These are phyloP conservation scores for Sebastes iracundus DNA, from an alignment of 2,797 vertebrate genomes.

Conservation along the genomic window DNA sequence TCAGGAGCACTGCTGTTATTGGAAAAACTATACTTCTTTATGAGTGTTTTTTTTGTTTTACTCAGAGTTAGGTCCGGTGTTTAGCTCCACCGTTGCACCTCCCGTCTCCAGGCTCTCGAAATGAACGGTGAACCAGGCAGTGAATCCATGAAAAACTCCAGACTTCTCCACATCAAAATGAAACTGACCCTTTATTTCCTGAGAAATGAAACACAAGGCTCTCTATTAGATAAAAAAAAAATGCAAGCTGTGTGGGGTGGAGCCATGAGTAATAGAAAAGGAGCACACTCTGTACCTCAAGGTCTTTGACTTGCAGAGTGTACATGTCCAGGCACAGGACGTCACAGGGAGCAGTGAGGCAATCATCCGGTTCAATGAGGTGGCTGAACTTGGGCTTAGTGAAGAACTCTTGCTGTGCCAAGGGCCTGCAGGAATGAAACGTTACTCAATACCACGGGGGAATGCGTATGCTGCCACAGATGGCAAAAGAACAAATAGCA, in stretches of 20 bases:
- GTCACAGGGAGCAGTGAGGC: constrained; percentile 75
- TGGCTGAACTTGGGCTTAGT: constrained; percentile 87
- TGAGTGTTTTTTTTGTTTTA: constrained; percentile 39
- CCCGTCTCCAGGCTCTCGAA: constrained; percentile 81
- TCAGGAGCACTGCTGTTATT: neutral
- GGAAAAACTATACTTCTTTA: neutral
- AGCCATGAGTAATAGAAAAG: neutral
- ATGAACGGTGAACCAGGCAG: constrained; percentile 80
- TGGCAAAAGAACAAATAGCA: neutral
- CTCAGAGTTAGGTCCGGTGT: constrained; percentile 83
- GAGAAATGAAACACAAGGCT: constrained; percentile 54
- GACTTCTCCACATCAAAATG: constrained; percentile 63
- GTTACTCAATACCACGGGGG: neutral
- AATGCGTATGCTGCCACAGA: neutral
- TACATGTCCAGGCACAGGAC: constrained; percentile 83
- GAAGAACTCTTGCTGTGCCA: constrained; percentile 86
- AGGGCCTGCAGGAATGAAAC: constrained; percentile 66
- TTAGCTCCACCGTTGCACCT: constrained; percentile 71
- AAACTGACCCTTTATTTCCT: constrained; percentile 80
- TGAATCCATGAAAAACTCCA: constrained; percentile 85
- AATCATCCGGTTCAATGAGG: constrained; percentile 76
- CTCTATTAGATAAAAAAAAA: fast-evolving
- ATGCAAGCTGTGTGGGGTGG: fast-evolving
- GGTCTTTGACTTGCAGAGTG: constrained; percentile 76
- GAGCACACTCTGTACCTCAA: constrained; percentile 63